phyloP scores from a whole-genome alignment of 1,140 invertebrate species.

The Zophobas morio region DNA sequence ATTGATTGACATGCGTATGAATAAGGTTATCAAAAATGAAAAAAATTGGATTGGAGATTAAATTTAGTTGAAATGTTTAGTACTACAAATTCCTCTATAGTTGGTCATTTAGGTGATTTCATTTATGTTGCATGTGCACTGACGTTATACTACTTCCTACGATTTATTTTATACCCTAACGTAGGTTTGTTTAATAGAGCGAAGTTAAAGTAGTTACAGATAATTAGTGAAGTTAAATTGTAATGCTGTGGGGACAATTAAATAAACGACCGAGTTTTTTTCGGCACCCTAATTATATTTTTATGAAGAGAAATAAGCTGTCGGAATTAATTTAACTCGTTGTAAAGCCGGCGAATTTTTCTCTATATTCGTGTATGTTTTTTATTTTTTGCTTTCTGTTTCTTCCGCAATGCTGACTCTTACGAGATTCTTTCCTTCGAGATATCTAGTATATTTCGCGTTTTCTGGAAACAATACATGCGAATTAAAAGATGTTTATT shows the following conservation, averaged over 20 bases:
- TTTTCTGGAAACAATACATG: constrained; percentile 31
- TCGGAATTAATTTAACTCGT: no score
- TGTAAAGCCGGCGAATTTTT: no score
- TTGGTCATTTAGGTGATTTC: constrained; percentile 34
- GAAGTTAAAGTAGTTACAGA: constrained; percentile 18
- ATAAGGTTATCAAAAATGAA: no score
- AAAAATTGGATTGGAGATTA: no score
- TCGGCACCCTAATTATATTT: not conserved
- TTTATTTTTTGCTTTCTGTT: no score
- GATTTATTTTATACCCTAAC: constrained; percentile 30
- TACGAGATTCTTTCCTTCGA: no score
- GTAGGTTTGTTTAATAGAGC: constrained; percentile 20
- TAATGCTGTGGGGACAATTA: not conserved
- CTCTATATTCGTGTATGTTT: no score
- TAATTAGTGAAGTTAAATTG: constrained; percentile 25
- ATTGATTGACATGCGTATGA: no score
- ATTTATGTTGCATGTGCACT: constrained; percentile 17
- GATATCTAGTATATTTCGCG: not conserved
- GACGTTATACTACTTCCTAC: constrained; percentile 30
- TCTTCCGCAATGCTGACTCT: no score
- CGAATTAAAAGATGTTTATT: constrained; percentile 41
- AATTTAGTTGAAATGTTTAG: not conserved
- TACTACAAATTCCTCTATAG: constrained; percentile 18
- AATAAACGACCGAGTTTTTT: no score
- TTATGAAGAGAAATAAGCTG: not conserved